phyloP scores from a whole-genome alignment of 2,888 invertebrate genomes.

The Leucozona laternaria region DNA sequence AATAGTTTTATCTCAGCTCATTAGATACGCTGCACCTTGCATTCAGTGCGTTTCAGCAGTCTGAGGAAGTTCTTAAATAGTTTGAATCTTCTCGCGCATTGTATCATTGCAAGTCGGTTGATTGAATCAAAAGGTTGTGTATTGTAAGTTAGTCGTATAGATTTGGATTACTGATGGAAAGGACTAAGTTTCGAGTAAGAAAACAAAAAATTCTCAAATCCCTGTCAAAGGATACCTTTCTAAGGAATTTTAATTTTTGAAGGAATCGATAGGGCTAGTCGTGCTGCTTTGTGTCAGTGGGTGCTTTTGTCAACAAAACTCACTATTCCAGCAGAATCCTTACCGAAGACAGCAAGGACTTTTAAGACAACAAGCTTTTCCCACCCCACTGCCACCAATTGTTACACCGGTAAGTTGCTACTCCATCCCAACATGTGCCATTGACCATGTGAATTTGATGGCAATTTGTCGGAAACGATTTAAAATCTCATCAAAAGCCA shows the following conservation, averaged over 20 bases:
- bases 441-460: constrained; percentile 48
- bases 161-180: constrained; percentile 72
- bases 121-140: constrained; percentile 51
- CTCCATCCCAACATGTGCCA: background rate
- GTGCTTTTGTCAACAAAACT: constrained; percentile 77
- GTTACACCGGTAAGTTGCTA: constrained; percentile 77
- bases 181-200: constrained; percentile 76
- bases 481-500: constrained; percentile 55
- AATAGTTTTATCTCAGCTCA: constrained; percentile 63
- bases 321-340: constrained; percentile 79
- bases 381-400: constrained; percentile 78
- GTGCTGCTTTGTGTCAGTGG: constrained; percentile 72
- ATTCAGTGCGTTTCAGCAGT: constrained; percentile 63
- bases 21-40: constrained; percentile 70
- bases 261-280: constrained; percentile 59
- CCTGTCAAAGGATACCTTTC: constrained; percentile 46
- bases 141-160: background rate
- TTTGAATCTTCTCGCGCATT: constrained; percentile 45
- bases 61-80: constrained; percentile 66
- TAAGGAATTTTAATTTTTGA: constrained; percentile 21
- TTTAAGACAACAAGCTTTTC: constrained; percentile 74
- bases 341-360: constrained; percentile 79
- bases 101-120: constrained; percentile 60
- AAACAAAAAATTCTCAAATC: background rate
- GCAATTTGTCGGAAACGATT: constrained; percentile 68